Evolutionary conservation across 2,797 vertebrate genomes (phyloP), one percentile per base, ranked within the genome.

Genomic region (Avahi laniger): DNA sequence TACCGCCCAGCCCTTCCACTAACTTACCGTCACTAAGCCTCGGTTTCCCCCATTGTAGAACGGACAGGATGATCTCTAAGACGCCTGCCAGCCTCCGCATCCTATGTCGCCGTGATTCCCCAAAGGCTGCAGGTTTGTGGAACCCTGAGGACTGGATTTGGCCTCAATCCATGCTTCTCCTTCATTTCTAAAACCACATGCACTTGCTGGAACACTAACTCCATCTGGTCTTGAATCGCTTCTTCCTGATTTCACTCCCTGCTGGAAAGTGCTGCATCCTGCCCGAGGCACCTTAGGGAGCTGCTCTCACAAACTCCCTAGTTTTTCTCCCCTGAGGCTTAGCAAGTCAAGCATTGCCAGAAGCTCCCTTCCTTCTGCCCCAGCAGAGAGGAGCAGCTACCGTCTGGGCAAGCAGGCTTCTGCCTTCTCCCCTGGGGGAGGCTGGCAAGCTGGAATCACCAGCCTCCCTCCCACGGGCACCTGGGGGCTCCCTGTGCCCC

Each of bases 181-280:
- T 93, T 95, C 84, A 50, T 95, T 97, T 91, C 73, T 59, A 57
- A 96, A 97, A 89, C 91, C 93, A 92, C 76, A 46, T 4, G 94
- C 78, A 69, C 87, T 97, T 89, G 86, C 97, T 96, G 97, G 97
- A 97, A 97, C 97, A 57, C 94, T 96, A 17, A 79, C 96, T 97
- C 97, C 97, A 97, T 98, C 97, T 98, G 97, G 96, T 93, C 96
- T 70, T 83, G 95, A 97, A 95, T 94, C 1, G 0, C 81, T 96
- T 92, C 87, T 96, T 96, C 95, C 96, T 72, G 94, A 43, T 95
- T 96, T 90, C 18, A 13, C 96, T 96, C 96, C 88, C 95, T 67
- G 79, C 88, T 96, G 97, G 93, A 96, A 97, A 89, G 81, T n/a
- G 1, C 81, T 41, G 88, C 79, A 48, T 89, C 88, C 92, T 46